Evolutionary conservation across 2,888 invertebrate species (phyloP).

Genomic region (Caenorhabditis angaria): DNA sequence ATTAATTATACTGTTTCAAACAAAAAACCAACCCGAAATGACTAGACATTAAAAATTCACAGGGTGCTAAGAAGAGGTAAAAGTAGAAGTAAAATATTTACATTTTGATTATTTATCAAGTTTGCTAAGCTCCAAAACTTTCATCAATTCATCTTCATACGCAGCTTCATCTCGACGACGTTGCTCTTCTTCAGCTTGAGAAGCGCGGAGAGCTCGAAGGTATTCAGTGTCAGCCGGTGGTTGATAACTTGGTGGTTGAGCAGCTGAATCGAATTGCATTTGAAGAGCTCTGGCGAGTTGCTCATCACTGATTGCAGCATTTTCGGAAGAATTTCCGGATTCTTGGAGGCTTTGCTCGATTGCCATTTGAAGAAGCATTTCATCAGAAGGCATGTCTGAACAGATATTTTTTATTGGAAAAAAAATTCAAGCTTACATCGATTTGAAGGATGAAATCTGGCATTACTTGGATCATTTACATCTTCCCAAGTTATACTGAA

Average conservation of each 20-base stretch:
- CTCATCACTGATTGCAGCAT: background rate
- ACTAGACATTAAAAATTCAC: too few species aligned
- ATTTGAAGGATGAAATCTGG: background rate
- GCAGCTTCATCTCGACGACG: constrained; percentile 25
- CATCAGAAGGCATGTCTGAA: constrained; percentile 49
- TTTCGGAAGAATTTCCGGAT: background rate
- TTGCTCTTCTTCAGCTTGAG: constrained; percentile 43
- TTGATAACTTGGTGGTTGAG: background rate
- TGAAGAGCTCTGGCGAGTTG: constrained; percentile 6
- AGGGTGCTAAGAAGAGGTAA: background rate
- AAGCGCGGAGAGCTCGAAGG: constrained; percentile 38
- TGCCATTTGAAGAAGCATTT: constrained; percentile 59
- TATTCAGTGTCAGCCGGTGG: constrained; percentile 21
- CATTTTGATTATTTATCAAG: constrained; percentile 31
- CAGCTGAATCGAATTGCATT: background rate
- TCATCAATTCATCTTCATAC: constrained; percentile 52
- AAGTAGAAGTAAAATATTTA: background rate
- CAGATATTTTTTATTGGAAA: background rate
- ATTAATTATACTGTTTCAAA: too few species aligned
- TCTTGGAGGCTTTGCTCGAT: constrained; percentile 53
- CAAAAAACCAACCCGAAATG: too few species aligned
- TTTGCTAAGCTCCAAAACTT: constrained; percentile 56
- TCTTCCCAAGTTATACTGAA: constrained; percentile 40
- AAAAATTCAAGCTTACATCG: constrained; percentile 21
- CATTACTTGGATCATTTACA: constrained; percentile 25